Base-by-base conservation (phyloP, 2,797 vertebrate species). In the Pangasius macronema region DNA sequence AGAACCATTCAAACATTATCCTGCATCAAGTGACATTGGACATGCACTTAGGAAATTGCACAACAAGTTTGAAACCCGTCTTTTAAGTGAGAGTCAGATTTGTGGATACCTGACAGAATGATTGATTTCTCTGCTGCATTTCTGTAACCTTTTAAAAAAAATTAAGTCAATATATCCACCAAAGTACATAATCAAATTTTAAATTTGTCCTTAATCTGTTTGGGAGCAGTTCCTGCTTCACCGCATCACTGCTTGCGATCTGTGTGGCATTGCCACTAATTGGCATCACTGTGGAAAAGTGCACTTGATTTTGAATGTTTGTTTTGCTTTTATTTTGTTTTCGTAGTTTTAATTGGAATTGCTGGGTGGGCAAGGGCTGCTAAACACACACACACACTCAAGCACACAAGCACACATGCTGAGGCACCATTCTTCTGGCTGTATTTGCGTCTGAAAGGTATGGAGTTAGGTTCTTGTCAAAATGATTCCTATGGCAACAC, bases 191-290 rank as follows among this genome's bases (percentile, higher is more conserved):
- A 67, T 67, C 61, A n/a, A 79, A 79, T 16, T 65, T 33, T 63
- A 5, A 51, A 77, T 65, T 67, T 53, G 61, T 77, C 16, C 61
- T 39, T 16, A n/a, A 55, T 80, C 75, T 30, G 75, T 68, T 53
- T 68, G 49, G 13, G 63, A 57, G 9, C 16, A 20, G 4, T 27
- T 67, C 24, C 61, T 79, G 61, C 68, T 80, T 86, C 33, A 13
- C 33, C 82, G 55, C 57, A 53, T 83, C 80, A 39, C 20, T 33
- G 81, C 81, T 67, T 11, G 70, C 59, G 55, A 80, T 76, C 65
- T 72, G 87, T 89, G 83, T 87, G 91, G 89, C 70, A 86, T 27
- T 86, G 80, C 49, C 61, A 59, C 72, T 88, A 90, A 89, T 89
- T 86, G 83, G 90, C 77, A 49, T 75, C 61, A 68, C 88, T 55